Percentiles rank a stretch among this genome's conserved stretches.
These are phyloP conservation scores for Margaritifera margaritifera DNA, from an alignment of 2,888 invertebrate species.

Conservation along the genomic window DNA sequence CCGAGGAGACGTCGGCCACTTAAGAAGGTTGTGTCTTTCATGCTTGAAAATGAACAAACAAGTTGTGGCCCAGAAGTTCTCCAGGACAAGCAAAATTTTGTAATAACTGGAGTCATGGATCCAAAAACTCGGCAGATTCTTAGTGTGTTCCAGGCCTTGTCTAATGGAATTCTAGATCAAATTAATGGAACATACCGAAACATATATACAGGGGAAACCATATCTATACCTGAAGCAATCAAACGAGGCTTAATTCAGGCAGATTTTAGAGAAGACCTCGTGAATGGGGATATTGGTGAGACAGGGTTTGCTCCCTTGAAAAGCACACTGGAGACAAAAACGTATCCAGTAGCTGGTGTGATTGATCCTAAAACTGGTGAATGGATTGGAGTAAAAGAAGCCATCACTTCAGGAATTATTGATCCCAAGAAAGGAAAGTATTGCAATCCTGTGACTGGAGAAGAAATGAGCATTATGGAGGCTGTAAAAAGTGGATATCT, in stretches of 20 bases:
- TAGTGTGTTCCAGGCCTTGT: conserved; percentile 65
- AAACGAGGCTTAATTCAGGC: conserved; percentile 63
- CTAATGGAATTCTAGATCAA: conserved; percentile 64
- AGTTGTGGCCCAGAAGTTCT: conserved; percentile 52
- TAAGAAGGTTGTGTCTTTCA: conserved; percentile 30
- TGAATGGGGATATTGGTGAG: conserved; percentile 39
- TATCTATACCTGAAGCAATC: conserved; percentile 71
- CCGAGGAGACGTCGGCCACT: conserved; percentile 41
- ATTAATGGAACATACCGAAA: conserved; percentile 64
- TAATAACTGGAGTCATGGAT: conserved; percentile 64
- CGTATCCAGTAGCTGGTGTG: conserved; percentile 58
- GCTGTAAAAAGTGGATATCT: conserved; percentile 83
- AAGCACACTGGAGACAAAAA: conserved; percentile 53
- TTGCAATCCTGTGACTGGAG: conserved; percentile 61
- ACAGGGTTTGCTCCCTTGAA: conserved; percentile 43
- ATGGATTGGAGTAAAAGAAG: conserved; percentile 82
- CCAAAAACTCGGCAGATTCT: conserved; percentile 61
- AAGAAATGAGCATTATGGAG: conserved; percentile 79
- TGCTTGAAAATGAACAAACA: conserved; percentile 21
- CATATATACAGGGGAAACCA: conserved; percentile 57
- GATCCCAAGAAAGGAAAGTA: conserved; percentile 82
- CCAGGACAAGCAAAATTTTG: conserved; percentile 32
- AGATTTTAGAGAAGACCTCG: conserved; percentile 49
- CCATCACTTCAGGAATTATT: conserved; percentile 83
- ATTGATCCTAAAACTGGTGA: conserved; percentile 65